Percentiles rank a stretch among this genome's conserved stretches.
These are phyloP conservation scores for Porites rus DNA, from an alignment of 92 coral and sea anemone genomes.

Conservation along the genomic window DNA sequence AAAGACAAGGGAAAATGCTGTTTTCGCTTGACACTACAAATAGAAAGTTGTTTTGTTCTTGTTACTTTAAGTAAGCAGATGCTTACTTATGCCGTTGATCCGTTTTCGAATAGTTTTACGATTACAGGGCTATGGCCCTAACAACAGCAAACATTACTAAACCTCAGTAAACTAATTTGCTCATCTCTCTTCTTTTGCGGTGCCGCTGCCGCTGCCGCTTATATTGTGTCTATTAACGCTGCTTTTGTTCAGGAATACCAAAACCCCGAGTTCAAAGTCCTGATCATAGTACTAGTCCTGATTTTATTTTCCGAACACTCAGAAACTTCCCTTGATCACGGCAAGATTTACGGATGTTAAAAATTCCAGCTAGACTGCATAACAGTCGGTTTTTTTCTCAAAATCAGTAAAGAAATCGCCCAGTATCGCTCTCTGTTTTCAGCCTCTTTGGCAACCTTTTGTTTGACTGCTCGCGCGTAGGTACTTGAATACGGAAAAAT, in stretches of 20 bases:
- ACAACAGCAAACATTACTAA: conserved; percentile 24
- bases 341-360: no score
- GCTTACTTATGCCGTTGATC: neutral
- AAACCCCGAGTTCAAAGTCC: neutral
- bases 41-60: neutral
- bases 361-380: no score
- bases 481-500: no score
- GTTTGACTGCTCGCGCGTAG: no score
- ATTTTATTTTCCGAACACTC: no score
- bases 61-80: neutral
- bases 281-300: no score
- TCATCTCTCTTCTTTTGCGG: neutral
- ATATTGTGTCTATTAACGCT: no score
- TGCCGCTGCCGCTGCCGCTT: neutral
- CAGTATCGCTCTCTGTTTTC: no score
- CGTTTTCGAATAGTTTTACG: neutral
- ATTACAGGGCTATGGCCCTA: neutral
- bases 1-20: neutral
- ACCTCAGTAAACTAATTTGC: conserved; percentile 14
- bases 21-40: neutral
- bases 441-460: no score
- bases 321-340: no score
- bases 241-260: neutral
- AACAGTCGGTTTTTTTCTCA: no score
- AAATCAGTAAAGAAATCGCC: no score